Conservation (phyloP, 2,113 vertebrate genomes). For the Amphiprion ocellaris region DNA sequence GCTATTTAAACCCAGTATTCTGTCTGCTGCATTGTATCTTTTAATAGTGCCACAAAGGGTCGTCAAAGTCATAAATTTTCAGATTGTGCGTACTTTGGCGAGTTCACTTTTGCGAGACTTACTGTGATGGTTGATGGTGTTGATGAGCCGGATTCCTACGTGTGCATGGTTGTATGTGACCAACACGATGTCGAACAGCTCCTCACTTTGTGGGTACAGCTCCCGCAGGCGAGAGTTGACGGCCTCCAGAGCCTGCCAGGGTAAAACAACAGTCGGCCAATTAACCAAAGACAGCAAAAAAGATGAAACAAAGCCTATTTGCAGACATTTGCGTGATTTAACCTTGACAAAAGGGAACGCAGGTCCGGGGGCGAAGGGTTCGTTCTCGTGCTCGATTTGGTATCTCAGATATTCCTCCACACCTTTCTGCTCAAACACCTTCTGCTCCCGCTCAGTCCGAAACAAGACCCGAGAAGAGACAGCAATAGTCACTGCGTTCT, state of each 20-base stretch:
- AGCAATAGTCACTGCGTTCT: constrained; percentile 95
- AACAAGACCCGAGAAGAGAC: constrained; percentile 96
- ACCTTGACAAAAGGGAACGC: constrained; percentile 98
- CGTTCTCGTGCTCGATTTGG: constrained; percentile 94
- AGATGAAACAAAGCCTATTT: too few relatives aligned
- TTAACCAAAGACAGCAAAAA: background rate
- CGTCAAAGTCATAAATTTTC: background rate
- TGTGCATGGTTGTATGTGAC: constrained; percentile 99
- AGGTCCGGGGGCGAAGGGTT: constrained; percentile 93
- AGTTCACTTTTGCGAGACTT: constrained; percentile 58
- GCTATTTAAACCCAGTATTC: constrained; percentile 16
- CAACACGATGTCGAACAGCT: constrained; percentile 95
- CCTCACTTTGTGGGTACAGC: constrained; percentile 94
- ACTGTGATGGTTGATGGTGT: constrained; percentile 99
- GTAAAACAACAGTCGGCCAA: background rate
- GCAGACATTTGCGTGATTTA: background rate
- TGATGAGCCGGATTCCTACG: constrained; percentile 96
- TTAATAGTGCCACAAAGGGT: background rate
- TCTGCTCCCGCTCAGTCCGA: constrained; percentile 95
- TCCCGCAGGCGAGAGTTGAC: constrained; percentile 90
- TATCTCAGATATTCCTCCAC: constrained; percentile 95
- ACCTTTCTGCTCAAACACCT: constrained; percentile 90
- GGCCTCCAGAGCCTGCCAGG: constrained; percentile 90
- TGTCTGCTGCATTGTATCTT: constrained; percentile 4
- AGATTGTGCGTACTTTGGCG: background rate